Conservation (phyloP, 1,140 invertebrate genomes). For the Oryctes rhinoceros region DNA sequence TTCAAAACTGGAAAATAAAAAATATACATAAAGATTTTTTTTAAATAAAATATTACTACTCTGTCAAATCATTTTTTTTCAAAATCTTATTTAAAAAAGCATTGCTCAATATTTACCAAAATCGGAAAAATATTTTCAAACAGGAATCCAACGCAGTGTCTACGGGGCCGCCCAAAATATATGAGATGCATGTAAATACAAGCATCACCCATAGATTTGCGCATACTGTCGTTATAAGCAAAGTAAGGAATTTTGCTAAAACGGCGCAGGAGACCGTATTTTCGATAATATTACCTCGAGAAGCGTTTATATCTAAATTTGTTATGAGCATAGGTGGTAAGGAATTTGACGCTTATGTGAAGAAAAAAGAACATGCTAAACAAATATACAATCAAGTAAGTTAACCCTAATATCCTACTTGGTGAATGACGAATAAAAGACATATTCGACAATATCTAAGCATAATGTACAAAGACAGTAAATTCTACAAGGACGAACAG, state of each 20-base stretch:
- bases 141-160: not conserved
- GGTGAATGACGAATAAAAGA: no score
- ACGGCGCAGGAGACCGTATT: slow-evolving; percentile 68
- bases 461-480: no score
- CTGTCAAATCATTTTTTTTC: no score
- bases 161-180: slow-evolving; percentile 54
- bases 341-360: slow-evolving; percentile 64
- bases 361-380: slow-evolving; percentile 71
- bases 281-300: slow-evolving; percentile 69
- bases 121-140: no score
- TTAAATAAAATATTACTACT: no score
- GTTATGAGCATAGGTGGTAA: slow-evolving; percentile 68
- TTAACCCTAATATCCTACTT: not conserved
- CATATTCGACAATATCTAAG: no score
- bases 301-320: slow-evolving; percentile 72
- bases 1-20: no score
- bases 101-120: no score
- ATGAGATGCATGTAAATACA: slow-evolving; percentile 66
- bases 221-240: slow-evolving; percentile 66
- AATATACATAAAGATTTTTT: no score
- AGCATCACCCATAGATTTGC: slow-evolving; percentile 69
- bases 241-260: slow-evolving; percentile 67
- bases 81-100: no score
- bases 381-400: slow-evolving; percentile 67
- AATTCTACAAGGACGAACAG: no score